phyloP scores from a whole-genome alignment of 2,113 vertebrate genomes.

The Poeciliopsis turrubarensis region DNA sequence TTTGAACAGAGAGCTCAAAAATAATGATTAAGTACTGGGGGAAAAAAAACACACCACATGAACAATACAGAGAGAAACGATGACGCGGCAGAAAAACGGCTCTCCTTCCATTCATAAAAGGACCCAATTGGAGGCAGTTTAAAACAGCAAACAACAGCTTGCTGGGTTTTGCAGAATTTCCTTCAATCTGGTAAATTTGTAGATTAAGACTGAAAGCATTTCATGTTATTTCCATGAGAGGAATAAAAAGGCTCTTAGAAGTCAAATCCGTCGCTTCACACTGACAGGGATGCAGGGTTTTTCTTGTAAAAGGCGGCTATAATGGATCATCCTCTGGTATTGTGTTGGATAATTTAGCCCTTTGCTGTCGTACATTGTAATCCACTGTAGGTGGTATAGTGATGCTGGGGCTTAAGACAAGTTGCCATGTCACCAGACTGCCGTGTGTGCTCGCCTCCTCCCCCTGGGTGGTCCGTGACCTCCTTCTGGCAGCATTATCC shows the following conservation, averaged over 20 bases:
- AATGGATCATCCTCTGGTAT: conserved; percentile 60
- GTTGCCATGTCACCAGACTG: conserved; percentile 76
- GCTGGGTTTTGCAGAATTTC: conserved; percentile 23
- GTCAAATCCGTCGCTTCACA: conserved; percentile 50
- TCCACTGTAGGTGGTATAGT: conserved; percentile 73
- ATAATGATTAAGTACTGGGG: conserved; percentile 24
- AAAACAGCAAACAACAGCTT: conserved; percentile 11
- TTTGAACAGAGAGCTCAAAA: not conserved
- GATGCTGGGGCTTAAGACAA: conserved; percentile 59
- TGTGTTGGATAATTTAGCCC: conserved; percentile 56
- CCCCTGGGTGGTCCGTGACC: conserved; percentile 71
- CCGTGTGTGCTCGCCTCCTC: conserved; percentile 41
- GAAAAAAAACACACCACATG: conserved; percentile 12
- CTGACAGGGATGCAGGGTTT: conserved; percentile 42
- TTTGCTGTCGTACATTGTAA: conserved; percentile 62
- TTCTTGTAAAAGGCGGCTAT: conserved; percentile 47
- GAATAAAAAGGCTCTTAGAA: conserved; percentile 40
- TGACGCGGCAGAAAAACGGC: conserved; percentile 44
- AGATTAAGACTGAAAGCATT: conserved; percentile 43
- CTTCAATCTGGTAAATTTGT: conserved; percentile 39
- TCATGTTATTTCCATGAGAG: conserved; percentile 42
- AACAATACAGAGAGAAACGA: conserved; percentile 42
- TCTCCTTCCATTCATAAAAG: conserved; percentile 45
- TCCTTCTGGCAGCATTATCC: conserved; percentile 66
- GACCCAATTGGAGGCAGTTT: conserved; percentile 11